Evolutionary conservation across 2,113 vertebrate species (phyloP).

Genomic region (Mohoua ochrocephala): DNA sequence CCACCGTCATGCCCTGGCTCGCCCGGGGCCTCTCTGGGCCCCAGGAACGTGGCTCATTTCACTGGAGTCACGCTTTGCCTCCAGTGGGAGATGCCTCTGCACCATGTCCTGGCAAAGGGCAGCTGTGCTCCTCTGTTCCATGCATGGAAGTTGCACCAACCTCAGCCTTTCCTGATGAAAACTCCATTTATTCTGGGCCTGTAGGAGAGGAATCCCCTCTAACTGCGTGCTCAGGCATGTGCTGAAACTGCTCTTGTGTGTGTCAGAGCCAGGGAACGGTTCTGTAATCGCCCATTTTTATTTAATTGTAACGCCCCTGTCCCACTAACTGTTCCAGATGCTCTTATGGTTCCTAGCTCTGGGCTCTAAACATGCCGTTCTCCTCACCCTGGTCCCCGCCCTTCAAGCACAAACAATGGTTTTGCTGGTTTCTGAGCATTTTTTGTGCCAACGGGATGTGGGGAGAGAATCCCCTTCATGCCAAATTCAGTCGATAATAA

Average conservation of each 20-base stretch:
- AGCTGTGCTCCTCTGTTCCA: accelerated
- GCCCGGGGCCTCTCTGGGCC: neutral
- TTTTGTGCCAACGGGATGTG: conserved; percentile 61
- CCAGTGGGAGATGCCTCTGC: neutral
- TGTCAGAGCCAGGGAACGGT: neutral
- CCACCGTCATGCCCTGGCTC: accelerated
- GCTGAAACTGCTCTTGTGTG: neutral
- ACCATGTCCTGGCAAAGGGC: neutral
- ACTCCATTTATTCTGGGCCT: neutral
- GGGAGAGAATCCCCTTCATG: conserved; percentile 60
- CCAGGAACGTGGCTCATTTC: neutral
- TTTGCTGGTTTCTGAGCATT: conserved; percentile 45
- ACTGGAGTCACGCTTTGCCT: accelerated
- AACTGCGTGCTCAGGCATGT: neutral
- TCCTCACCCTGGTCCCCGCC: conserved; percentile 45
- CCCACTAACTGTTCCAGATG: conserved; percentile 53
- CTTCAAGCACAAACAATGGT: conserved; percentile 53
- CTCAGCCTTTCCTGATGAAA: neutral
- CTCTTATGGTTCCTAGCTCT: conserved; percentile 49
- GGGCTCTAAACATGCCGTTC: conserved; percentile 57
- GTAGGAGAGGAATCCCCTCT: conserved; percentile 37
- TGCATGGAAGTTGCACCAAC: accelerated
- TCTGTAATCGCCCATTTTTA: conserved; percentile 34
- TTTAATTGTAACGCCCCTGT: conserved; percentile 22
- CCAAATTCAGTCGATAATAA: conserved; percentile 48